phyloP scores from a whole-genome alignment of 2,888 invertebrate genomes.

The Zonitis immaculata region DNA sequence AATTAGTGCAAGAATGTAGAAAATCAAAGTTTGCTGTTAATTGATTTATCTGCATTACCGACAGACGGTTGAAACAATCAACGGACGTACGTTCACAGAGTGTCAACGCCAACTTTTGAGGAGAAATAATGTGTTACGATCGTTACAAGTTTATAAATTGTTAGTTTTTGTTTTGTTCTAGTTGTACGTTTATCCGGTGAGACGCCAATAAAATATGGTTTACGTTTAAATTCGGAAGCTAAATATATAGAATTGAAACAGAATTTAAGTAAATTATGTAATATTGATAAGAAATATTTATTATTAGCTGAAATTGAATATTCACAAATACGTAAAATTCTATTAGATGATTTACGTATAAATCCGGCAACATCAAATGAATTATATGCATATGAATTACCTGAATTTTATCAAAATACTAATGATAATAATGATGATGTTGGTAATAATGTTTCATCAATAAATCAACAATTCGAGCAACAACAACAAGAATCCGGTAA shows the following conservation, averaged over 20 bases:
- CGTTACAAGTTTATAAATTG: too few relatives aligned
- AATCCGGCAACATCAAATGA: constrained; percentile 52
- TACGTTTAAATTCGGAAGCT: constrained; percentile 77
- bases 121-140: too few relatives aligned
- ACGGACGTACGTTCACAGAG: too few relatives aligned
- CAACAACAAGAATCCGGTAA: not conserved
- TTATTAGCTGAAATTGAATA: constrained; percentile 68
- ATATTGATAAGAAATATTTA: constrained; percentile 58
- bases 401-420: constrained; percentile 35
- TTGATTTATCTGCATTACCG: too few relatives aligned
- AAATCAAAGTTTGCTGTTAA: too few relatives aligned
- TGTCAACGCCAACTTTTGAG: too few relatives aligned
- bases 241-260: constrained; percentile 72
- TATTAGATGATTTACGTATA: constrained; percentile 54
- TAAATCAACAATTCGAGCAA: not conserved
- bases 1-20: too few relatives aligned
- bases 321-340: constrained; percentile 60
- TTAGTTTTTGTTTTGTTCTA: constrained; percentile 37
- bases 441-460: not conserved
- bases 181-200: constrained; percentile 77
- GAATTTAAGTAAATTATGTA: constrained; percentile 61
- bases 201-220: constrained; percentile 78
- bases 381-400: constrained; percentile 68
- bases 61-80: too few relatives aligned
- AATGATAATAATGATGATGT: not conserved